A percentile compares a stretch with the other conserved stretches of the same genome.
phyloP scores from a whole-genome alignment of 2,797 vertebrate species.

The Enoplosus armatus region DNA sequence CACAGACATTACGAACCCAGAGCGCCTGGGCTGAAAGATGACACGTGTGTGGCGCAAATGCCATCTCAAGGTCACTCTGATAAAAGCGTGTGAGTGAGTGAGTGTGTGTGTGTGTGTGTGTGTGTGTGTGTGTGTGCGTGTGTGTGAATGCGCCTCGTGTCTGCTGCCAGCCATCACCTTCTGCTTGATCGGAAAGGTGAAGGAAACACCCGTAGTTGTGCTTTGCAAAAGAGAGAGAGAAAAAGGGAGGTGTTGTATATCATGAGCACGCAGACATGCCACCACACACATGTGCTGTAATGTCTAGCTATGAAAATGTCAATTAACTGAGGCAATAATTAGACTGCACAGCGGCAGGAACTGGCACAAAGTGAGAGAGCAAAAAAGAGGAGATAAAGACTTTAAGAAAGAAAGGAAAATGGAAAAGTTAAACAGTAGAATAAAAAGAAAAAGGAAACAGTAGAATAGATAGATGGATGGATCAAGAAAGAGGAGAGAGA shows the following conservation, averaged over 20 bases:
- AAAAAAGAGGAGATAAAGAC: neutral
- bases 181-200: conserved; percentile 44
- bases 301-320: conserved; percentile 12
- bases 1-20: conserved; percentile 23
- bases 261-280: neutral
- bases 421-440: no score
- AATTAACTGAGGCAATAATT: conserved; percentile 18
- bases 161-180: conserved; percentile 40
- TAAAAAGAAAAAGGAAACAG: neutral
- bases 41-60: conserved; percentile 50
- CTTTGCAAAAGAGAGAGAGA: neutral
- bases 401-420: neutral
- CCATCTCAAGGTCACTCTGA: conserved; percentile 73
- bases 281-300: neutral
- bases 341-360: conserved; percentile 16
- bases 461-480: neutral
- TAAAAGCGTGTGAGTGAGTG: neutral
- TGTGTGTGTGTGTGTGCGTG: neutral
- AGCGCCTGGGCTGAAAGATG: conserved; percentile 36
- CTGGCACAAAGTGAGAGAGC: neutral
- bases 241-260: neutral
- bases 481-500: conserved; percentile 11
- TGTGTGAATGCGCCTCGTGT: conserved; percentile 28
- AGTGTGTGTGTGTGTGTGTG: conserved; percentile 2
- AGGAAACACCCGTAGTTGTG: conserved; percentile 23